These are phyloP conservation scores for Nematolebias whitei DNA, from an alignment of 2,113 vertebrate species.

Conservation along the genomic window DNA sequence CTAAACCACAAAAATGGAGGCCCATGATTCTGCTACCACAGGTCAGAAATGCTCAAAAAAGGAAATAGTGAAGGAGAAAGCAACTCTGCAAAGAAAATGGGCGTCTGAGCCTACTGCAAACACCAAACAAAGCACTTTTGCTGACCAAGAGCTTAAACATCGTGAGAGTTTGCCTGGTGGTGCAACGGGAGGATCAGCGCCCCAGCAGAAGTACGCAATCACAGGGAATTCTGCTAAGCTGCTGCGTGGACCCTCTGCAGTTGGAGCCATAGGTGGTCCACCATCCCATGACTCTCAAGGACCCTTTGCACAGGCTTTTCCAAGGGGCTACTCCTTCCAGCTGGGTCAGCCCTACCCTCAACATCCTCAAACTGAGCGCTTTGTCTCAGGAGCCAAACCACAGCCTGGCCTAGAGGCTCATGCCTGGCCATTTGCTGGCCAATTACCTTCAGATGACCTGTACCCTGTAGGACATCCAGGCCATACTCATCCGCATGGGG, in stretches of 20 bases:
- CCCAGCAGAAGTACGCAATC: constrained; percentile 83
- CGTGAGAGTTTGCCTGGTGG: constrained; percentile 84
- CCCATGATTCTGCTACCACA: constrained; percentile 85
- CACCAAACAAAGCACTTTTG: constrained; percentile 88
- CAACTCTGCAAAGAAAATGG: constrained; percentile 88
- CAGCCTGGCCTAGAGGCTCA: constrained; percentile 91
- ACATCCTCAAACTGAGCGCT: constrained; percentile 89
- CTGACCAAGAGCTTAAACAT: constrained; percentile 86
- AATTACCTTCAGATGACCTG: constrained; percentile 90
- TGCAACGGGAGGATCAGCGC: constrained; percentile 76
- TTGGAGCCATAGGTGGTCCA: constrained; percentile 65
- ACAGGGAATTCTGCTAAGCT: constrained; percentile 82
- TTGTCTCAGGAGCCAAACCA: constrained; percentile 88
- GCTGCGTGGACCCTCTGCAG: constrained; percentile 79
- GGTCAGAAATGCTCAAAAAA: constrained; percentile 91
- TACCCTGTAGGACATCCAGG: constrained; percentile 86
- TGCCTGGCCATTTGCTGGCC: constrained; percentile 90
- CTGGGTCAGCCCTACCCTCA: constrained; percentile 92
- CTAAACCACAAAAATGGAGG: constrained; percentile 86
- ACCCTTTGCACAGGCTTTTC: constrained; percentile 83
- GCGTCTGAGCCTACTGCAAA: constrained; percentile 88
- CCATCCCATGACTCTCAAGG: constrained; percentile 87
- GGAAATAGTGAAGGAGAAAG: constrained; percentile 86
- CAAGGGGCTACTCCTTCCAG: constrained; percentile 85
- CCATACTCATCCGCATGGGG: constrained; percentile 86